These are phyloP conservation scores for Enhydra lutris DNA, from an alignment of 2,113 vertebrate genomes.

Conservation along the genomic window DNA sequence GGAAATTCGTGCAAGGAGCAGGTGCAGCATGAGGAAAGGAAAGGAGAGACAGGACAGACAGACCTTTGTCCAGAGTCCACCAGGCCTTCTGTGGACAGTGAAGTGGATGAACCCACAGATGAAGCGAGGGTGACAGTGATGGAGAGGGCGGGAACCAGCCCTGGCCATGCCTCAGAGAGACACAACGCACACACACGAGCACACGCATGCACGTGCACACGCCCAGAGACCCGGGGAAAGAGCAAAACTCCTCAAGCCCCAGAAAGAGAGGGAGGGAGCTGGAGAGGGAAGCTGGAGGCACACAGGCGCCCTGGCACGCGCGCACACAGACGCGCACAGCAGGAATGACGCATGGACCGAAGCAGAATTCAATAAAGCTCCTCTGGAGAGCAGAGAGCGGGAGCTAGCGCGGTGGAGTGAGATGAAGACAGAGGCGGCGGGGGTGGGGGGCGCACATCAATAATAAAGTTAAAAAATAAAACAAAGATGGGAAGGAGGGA, in stretches of 20 bases:
- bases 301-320: fast-evolving
- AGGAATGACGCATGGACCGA: background rate
- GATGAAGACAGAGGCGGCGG: background rate
- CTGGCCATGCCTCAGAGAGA: background rate
- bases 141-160: background rate
- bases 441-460: background rate
- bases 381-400: background rate
- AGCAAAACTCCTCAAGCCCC: background rate
- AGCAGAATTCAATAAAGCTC: slow-evolving; percentile 56
- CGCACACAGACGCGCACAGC: background rate
- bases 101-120: background rate
- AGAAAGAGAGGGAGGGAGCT: background rate
- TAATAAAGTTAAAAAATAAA: slow-evolving; percentile 35
- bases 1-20: background rate
- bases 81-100: background rate
- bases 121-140: background rate
- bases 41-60: background rate
- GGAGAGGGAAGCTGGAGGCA: background rate
- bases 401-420: background rate
- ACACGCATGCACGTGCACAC: background rate
- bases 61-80: background rate
- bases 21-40: background rate
- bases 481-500: background rate
- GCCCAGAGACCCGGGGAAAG: background rate
- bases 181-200: fast-evolving